A percentile compares a stretch with the other conserved stretches of the same genome.
These are phyloP conservation scores for Protobothrops mucrosquamatus DNA, from an alignment of 2,113 vertebrate genomes.

Conservation along the genomic window DNA sequence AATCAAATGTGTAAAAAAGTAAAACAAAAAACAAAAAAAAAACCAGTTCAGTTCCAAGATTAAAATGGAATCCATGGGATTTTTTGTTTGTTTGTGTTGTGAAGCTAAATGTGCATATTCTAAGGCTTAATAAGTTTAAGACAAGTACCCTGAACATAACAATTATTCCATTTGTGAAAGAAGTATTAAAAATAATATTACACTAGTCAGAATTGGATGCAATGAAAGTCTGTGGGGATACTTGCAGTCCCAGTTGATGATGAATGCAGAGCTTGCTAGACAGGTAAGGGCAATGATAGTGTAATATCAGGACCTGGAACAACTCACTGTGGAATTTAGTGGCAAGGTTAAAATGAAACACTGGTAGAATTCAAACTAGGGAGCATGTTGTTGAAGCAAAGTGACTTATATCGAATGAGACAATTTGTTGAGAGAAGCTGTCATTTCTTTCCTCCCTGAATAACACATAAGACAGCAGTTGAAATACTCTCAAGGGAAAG, in stretches of 20 bases:
- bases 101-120: background rate
- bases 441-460: background rate
- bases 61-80: background rate
- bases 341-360: background rate
- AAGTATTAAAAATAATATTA: background rate
- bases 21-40: background rate
- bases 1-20: background rate
- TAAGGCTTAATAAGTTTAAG: background rate
- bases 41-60: background rate
- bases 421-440: background rate
- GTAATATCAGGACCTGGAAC: background rate
- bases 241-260: background rate
- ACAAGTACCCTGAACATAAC: background rate
- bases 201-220: background rate
- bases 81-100: accelerated
- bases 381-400: background rate
- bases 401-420: background rate
- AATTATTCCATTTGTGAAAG: background rate
- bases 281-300: background rate
- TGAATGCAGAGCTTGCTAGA: background rate
- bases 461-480: background rate
- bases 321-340: background rate
- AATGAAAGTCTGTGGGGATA: background rate
- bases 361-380: background rate
- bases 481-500: background rate